Evolutionary conservation across 2,797 vertebrate genomes (phyloP).

Genomic region (Perodicticus potto): DNA sequence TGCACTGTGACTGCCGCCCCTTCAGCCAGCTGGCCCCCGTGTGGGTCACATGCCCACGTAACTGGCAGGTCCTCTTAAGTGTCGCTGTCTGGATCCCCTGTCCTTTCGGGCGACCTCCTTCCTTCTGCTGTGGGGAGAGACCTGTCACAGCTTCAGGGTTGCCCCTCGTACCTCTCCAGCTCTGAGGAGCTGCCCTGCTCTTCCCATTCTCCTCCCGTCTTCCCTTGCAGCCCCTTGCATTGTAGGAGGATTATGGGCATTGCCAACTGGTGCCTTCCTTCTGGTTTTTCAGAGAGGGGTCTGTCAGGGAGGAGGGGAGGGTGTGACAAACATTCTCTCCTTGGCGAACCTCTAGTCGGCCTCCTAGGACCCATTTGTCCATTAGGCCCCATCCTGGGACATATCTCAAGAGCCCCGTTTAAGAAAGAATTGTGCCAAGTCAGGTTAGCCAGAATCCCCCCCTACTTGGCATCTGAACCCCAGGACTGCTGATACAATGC

Average conservation of each 20-base stretch:
- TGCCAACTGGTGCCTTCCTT: background rate
- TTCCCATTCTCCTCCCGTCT: no score
- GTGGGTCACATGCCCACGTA: background rate
- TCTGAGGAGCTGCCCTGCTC: background rate
- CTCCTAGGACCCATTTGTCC: background rate
- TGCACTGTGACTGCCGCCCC: no score
- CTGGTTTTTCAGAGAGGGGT: background rate
- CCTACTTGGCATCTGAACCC: no score
- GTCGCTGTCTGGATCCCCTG: background rate
- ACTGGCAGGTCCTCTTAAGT: background rate
- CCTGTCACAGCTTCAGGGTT: background rate
- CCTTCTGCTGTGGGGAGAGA: background rate
- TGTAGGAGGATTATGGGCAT: accelerated
- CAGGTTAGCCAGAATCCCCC: background rate
- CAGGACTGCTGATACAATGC: background rate
- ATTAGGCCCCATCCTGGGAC: background rate
- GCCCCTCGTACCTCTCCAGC: background rate
- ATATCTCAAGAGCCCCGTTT: background rate
- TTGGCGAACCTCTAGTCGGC: background rate
- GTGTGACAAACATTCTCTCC: background rate
- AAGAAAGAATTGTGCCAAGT: background rate
- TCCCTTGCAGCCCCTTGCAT: background rate
- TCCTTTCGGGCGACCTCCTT: background rate
- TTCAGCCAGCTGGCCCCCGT: background rate
- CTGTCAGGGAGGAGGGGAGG: background rate